Percentiles rank a stretch among this genome's conserved stretches.
phyloP scores from a whole-genome alignment of 2,888 invertebrate genomes.

The Iselma pallidipennis region DNA sequence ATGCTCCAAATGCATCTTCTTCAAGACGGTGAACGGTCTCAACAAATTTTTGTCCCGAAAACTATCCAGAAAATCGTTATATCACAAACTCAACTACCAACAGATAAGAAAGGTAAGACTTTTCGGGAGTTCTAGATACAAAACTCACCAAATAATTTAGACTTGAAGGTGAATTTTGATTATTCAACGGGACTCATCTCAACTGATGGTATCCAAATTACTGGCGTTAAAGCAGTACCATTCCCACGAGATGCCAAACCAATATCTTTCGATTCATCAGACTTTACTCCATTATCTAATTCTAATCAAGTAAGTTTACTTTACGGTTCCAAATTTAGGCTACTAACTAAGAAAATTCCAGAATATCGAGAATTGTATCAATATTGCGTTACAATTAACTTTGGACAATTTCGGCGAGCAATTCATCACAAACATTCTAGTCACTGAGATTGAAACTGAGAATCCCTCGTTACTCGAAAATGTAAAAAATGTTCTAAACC shows the following conservation, averaged over 20 bases:
- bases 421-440: conserved; percentile 39
- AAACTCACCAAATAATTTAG: conserved; percentile 13
- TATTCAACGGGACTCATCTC: conserved; percentile 46
- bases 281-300: conserved; percentile 43
- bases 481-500: conserved; percentile 42
- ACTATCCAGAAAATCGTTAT: conserved; percentile 61
- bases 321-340: not conserved
- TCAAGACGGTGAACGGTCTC: conserved; percentile 63
- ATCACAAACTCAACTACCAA: conserved; percentile 40
- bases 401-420: conserved; percentile 45
- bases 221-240: conserved; percentile 41
- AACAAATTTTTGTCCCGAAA: conserved; percentile 73
- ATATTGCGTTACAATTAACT: conserved; percentile 45
- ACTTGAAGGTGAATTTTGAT: conserved; percentile 44
- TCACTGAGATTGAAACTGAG: conserved; percentile 48
- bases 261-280: conserved; percentile 45
- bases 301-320: conserved; percentile 31
- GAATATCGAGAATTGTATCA: conserved; percentile 48
- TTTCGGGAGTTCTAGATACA: not conserved
- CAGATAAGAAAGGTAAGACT: conserved; percentile 32
- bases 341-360: conserved; percentile 31
- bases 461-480: conserved; percentile 37
- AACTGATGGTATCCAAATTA: conserved; percentile 48
- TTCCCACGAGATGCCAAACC: conserved; percentile 38
- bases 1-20: conserved; percentile 81